Evolutionary conservation across 1,140 invertebrate species (phyloP).

Genomic region (Sitophilus oryzae): DNA sequence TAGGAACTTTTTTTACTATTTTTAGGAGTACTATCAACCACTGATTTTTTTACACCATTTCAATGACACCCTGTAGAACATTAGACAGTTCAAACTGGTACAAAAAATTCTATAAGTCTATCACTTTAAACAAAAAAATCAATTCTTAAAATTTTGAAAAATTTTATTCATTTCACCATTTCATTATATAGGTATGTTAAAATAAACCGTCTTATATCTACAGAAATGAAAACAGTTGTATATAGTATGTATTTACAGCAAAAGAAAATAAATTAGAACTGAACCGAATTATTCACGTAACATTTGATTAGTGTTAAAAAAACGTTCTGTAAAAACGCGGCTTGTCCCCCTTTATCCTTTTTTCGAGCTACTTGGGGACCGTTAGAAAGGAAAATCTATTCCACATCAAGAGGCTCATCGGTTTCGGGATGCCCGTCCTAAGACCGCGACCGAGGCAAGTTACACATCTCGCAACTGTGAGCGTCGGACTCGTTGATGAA

Average conservation of each 20-base stretch:
- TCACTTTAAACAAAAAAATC: too few relatives aligned
- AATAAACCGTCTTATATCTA: slow-evolving; percentile 30
- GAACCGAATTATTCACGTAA: not conserved
- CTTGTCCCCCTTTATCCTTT: too few relatives aligned
- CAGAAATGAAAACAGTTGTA: slow-evolving; percentile 19
- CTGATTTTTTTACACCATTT: too few relatives aligned
- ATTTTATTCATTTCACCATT: slow-evolving; percentile 30
- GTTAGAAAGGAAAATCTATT: not conserved
- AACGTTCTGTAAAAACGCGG: not conserved
- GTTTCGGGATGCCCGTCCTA: too few relatives aligned
- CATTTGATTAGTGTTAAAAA: slow-evolving; percentile 3
- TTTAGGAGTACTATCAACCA: too few relatives aligned
- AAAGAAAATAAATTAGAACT: slow-evolving; percentile 17
- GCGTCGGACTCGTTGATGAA: slow-evolving; percentile 75
- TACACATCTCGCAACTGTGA: slow-evolving; percentile 86
- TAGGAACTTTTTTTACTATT: too few relatives aligned
- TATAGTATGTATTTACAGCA: slow-evolving; percentile 20
- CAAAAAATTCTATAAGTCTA: too few relatives aligned
- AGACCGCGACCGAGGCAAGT: slow-evolving; percentile 57
- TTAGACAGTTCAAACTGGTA: too few relatives aligned
- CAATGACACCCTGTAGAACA: too few relatives aligned
- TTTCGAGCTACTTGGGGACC: too few relatives aligned
- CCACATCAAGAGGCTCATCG: too few relatives aligned
- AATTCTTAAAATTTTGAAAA: too few relatives aligned
- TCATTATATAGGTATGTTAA: slow-evolving; percentile 26